These are phyloP conservation scores for Drosophila sordidula DNA, from an alignment of 2,888 invertebrate genomes.

Conservation along the genomic window DNA sequence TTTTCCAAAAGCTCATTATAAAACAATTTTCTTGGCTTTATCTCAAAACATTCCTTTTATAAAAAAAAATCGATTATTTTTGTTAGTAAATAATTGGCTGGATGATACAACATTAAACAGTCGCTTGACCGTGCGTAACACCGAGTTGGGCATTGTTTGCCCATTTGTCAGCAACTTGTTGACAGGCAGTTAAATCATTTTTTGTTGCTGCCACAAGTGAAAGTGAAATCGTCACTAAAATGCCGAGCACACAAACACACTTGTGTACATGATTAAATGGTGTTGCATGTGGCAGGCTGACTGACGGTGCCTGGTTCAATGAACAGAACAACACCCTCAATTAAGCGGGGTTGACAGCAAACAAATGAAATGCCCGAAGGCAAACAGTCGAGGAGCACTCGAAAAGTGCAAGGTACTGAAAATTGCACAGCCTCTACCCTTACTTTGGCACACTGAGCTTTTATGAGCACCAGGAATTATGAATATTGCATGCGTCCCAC, in stretches of 20 bases:
- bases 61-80: neutral
- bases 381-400: conserved; percentile 35
- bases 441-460: neutral
- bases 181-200: conserved; percentile 42
- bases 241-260: conserved; percentile 1
- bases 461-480: conserved; percentile 67
- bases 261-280: conserved; percentile 63
- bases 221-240: conserved; percentile 22
- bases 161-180: conserved; percentile 54
- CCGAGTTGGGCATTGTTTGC: conserved; percentile 4
- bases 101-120: neutral
- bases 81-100: neutral
- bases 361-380: conserved; percentile 52
- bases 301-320: conserved; percentile 38
- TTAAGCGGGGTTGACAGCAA: conserved; percentile 55
- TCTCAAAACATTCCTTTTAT: neutral
- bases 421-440: conserved; percentile 45
- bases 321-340: conserved; percentile 65
- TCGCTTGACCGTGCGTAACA: neutral
- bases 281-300: conserved; percentile 34
- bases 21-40: neutral
- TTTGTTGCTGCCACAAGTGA: conserved; percentile 31
- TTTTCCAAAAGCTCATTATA: no score
- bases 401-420: conserved; percentile 18
- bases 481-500: conserved; percentile 62